Conservation (phyloP, 2,113 vertebrate species). For the Salminus brasiliensis region DNA sequence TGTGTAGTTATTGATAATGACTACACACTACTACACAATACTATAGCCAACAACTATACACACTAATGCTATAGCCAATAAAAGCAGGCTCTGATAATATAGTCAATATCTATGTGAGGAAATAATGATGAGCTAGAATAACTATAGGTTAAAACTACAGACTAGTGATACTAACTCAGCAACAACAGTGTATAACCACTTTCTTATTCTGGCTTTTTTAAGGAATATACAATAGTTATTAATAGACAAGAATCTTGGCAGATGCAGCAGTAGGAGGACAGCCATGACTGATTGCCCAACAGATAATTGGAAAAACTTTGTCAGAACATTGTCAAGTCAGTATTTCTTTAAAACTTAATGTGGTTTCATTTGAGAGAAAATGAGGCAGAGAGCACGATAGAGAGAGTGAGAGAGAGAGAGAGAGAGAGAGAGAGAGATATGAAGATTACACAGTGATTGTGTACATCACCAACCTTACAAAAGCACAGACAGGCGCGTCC, state of each 20-base stretch:
- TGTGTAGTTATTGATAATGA: too few species aligned
- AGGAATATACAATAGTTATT: neutral
- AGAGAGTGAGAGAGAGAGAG: constrained; percentile 16
- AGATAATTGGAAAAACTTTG: constrained; percentile 27
- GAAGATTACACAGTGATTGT: constrained; percentile 44
- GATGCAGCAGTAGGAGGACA: neutral
- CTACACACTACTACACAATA: neutral
- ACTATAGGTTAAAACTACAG: too few species aligned
- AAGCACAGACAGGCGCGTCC: constrained; percentile 52
- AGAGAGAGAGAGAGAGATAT: constrained; percentile 20
- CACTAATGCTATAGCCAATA: neutral
- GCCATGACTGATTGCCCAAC: neutral
- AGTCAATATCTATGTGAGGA: too few species aligned
- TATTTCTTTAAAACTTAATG: neutral
- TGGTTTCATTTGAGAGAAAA: neutral
- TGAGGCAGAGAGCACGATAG: neutral
- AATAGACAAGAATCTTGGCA: constrained; percentile 6
- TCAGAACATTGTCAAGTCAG: constrained; percentile 3
- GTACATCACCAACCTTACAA: constrained; percentile 43
- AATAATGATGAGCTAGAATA: too few species aligned
- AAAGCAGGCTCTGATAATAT: too few species aligned
- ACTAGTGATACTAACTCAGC: too few species aligned
- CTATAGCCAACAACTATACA: neutral
- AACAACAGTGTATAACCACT: too few species aligned
- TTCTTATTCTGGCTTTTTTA: too few species aligned